Conservation (phyloP, 92 coral and sea anemone genomes). For the Siderastrea radians region DNA sequence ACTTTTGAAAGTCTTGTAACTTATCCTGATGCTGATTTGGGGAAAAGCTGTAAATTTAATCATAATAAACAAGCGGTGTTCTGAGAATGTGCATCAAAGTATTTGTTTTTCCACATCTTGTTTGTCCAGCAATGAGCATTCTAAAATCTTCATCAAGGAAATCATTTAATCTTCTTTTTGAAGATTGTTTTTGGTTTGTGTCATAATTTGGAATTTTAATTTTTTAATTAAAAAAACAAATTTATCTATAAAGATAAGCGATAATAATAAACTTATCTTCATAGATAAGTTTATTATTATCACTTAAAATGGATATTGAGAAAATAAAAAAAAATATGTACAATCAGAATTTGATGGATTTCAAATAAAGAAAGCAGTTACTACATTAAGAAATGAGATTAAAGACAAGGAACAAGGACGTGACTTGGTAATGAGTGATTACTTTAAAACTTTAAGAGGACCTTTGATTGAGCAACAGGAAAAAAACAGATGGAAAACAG, state of each 20-base stretch:
- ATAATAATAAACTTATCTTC: background rate
- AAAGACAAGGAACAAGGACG: background rate
- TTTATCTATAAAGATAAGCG: background rate
- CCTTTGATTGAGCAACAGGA: background rate
- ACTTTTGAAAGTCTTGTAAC: background rate
- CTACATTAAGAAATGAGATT: background rate
- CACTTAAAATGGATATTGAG: background rate
- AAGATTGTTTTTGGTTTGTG: background rate
- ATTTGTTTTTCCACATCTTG: background rate
- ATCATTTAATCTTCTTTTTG: background rate
- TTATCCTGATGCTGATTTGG: background rate
- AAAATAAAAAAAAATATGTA: background rate
- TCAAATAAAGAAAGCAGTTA: background rate
- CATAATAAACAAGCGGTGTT: background rate
- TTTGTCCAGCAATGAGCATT: background rate
- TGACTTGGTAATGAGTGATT: background rate
- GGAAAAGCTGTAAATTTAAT: background rate
- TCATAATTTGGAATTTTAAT: no score
- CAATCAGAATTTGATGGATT: no score
- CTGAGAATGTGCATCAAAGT: background rate
- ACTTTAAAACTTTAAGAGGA: background rate
- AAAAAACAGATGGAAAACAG: conserved; percentile 7
- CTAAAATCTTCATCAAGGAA: conserved; percentile 4
- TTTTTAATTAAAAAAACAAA: background rate
- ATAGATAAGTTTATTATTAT: background rate